Evolutionary conservation across 2,888 invertebrate species (phyloP).

Genomic region (Drosophila pegasa): DNA sequence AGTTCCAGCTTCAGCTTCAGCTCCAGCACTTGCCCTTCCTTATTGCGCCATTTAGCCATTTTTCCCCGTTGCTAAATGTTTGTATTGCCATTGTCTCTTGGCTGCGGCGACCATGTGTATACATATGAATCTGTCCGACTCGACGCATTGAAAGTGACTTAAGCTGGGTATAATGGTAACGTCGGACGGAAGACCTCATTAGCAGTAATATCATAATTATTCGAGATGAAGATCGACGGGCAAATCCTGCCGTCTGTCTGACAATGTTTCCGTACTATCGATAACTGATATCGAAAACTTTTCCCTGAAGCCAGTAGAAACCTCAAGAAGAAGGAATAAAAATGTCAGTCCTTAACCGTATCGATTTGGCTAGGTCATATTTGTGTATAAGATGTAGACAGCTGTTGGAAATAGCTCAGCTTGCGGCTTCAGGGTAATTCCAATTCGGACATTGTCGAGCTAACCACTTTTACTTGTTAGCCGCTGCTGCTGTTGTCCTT

Average conservation of each 20-base stretch:
- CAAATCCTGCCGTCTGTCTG: background rate
- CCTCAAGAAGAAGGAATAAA: background rate
- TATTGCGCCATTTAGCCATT: conserved; percentile 58
- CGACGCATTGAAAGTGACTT: background rate
- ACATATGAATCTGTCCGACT: conserved; percentile 29
- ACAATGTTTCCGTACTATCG: background rate
- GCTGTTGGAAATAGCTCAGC: too few species aligned
- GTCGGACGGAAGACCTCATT: background rate
- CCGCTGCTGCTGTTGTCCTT: conserved; percentile 14
- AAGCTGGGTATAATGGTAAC: background rate
- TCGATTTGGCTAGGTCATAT: background rate
- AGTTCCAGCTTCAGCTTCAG: background rate
- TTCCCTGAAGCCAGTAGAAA: background rate
- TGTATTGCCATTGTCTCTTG: conserved; percentile 62
- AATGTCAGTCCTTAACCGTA: background rate
- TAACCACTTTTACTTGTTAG: conserved; percentile 23
- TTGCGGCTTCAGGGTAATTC: background rate
- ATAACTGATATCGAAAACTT: background rate
- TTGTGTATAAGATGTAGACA: background rate
- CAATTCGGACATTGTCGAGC: background rate
- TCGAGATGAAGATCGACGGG: background rate
- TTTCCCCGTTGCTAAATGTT: conserved; percentile 58
- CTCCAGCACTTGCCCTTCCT: background rate
- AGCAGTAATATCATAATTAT: background rate
- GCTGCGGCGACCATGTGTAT: conserved; percentile 26